Conservation (phyloP, 1,140 invertebrate genomes). For the Octopus bimaculoides region DNA sequence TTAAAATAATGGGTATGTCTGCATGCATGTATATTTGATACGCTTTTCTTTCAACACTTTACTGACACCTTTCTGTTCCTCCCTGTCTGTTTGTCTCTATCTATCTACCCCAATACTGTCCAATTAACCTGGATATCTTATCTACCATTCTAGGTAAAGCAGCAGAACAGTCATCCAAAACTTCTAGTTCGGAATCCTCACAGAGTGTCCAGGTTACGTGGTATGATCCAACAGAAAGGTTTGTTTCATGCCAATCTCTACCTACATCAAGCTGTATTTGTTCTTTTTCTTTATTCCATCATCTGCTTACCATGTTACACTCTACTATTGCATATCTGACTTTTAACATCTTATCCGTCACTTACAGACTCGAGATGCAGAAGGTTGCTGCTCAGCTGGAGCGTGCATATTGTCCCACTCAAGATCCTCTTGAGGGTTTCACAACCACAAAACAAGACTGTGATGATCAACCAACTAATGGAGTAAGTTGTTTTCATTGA, state of each 20-base stretch:
- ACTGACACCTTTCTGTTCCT: no score
- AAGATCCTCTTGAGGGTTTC: conserved; percentile 17
- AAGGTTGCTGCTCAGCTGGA: conserved; percentile 39
- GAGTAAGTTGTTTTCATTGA: background rate
- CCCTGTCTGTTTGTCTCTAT: no score
- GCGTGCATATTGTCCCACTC: conserved; percentile 31
- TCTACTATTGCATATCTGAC: no score
- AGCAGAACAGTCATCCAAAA: no score
- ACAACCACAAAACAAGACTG: background rate
- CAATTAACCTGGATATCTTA: no score
- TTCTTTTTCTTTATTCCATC: no score
- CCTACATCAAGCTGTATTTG: background rate
- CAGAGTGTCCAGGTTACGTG: conserved; percentile 56
- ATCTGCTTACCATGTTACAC: no score
- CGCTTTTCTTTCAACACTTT: no score
- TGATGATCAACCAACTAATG: background rate
- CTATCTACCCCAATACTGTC: no score
- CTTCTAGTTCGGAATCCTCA: conserved; percentile 36
- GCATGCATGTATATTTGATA: no score
- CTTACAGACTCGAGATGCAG: conserved; percentile 27
- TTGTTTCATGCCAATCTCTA: background rate
- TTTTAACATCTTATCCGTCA: background rate
- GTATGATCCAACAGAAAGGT: conserved; percentile 58
- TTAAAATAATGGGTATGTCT: no score
- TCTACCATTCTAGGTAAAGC: no score